Evolutionary conservation across 2,888 invertebrate genomes (phyloP).

Genomic region (Ectemnius lituratus): DNA sequence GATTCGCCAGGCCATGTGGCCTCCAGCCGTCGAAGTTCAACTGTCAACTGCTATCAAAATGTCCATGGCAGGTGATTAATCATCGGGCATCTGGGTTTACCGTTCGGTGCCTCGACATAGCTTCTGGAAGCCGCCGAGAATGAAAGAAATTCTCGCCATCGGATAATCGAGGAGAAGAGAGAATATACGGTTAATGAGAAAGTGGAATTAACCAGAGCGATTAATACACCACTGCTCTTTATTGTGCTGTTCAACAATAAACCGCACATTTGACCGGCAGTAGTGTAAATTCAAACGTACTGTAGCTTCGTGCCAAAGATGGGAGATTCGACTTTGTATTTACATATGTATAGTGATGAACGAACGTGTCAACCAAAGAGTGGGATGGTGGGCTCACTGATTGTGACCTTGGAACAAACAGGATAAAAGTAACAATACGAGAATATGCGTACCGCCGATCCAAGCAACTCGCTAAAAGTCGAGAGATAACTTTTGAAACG

Average conservation of each 20-base stretch:
- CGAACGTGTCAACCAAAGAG: constrained; percentile 71
- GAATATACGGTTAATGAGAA: neutral
- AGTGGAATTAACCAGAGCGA: neutral
- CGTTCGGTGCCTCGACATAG: neutral
- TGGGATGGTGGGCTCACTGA: constrained; percentile 57
- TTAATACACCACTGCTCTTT: constrained; percentile 19
- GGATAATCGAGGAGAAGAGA: no score
- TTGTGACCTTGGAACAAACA: constrained; percentile 26
- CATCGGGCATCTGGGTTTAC: no score
- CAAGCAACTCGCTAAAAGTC: constrained; percentile 35
- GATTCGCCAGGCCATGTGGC: neutral
- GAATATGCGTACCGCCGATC: neutral
- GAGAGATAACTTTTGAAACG: neutral
- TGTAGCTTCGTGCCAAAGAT: constrained; percentile 73
- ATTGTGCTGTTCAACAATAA: constrained; percentile 3
- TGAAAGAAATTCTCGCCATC: no score
- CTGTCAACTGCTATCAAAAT: no score
- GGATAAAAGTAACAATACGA: no score
- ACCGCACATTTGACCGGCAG: constrained; percentile 5
- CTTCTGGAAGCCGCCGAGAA: no score
- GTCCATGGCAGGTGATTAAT: no score
- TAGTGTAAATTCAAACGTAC: constrained; percentile 51
- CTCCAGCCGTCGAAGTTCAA: no score
- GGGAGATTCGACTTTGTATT: constrained; percentile 66
- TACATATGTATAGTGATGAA: constrained; percentile 39